Evolutionary conservation across 2,888 invertebrate genomes (phyloP).

Genomic region (Orchestes rusci): DNA sequence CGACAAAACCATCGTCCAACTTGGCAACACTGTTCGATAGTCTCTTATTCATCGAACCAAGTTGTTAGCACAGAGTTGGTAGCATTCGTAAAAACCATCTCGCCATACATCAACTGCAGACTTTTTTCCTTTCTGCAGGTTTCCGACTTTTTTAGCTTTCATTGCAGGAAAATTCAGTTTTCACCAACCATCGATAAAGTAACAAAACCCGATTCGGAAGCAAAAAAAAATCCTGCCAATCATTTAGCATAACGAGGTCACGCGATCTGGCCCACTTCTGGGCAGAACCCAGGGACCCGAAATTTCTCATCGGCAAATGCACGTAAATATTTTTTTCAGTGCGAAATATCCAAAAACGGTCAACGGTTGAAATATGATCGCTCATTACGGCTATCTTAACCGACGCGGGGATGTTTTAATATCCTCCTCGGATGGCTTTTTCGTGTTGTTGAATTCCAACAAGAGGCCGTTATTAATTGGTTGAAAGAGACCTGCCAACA

Average conservation of each 20-base stretch:
- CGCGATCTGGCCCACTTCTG: no score
- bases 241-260: no score
- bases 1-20: no score
- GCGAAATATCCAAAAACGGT: constrained; percentile 12
- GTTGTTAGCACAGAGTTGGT: constrained; percentile 43
- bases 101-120: constrained; percentile 14
- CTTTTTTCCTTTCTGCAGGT: constrained; percentile 7
- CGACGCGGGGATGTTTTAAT: constrained; percentile 42
- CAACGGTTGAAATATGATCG: constrained; percentile 34
- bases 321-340: no score
- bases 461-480: constrained; percentile 43
- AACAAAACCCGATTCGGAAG: no score
- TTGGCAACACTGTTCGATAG: constrained; percentile 13
- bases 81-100: constrained; percentile 41
- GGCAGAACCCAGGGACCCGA: no score
- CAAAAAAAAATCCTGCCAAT: no score
- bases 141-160: constrained; percentile 1
- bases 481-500: constrained; percentile 29
- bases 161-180: no score
- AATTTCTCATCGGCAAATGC: no score
- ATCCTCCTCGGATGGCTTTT: constrained; percentile 43
- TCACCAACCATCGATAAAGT: no score
- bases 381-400: constrained; percentile 40
- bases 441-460: constrained; percentile 42
- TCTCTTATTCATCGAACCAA: no score